Conservation (phyloP, 2,113 vertebrate species). For the Cygnus buccinator region DNA sequence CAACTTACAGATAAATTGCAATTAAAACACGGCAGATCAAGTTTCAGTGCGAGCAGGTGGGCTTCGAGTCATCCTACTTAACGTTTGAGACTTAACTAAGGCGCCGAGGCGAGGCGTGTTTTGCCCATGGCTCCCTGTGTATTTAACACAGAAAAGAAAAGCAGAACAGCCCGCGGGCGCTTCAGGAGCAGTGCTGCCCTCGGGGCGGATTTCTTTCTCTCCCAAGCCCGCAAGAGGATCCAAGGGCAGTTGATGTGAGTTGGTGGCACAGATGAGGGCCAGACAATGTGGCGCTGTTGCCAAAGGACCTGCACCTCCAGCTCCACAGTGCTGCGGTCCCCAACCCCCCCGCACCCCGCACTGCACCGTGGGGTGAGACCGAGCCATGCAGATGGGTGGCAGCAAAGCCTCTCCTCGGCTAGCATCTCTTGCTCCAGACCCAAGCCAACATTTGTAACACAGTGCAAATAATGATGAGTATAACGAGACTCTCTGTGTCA, state of each 20-base stretch:
- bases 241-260: not conserved
- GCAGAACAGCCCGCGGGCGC: not conserved
- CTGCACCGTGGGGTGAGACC: rapidly evolving
- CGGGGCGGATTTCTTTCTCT: not conserved
- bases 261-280: not conserved
- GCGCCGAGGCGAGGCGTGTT: not conserved
- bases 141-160: not conserved
- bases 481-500: not conserved
- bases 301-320: not conserved
- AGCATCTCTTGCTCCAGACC: not conserved
- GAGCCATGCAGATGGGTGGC: rapidly evolving
- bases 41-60: not conserved
- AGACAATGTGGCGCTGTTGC: not conserved
- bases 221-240: not conserved
- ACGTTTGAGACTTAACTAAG: too few relatives aligned
- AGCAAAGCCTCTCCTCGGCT: not conserved
- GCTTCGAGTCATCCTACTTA: not conserved
- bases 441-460: not conserved
- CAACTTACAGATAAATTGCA: not conserved
- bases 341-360: not conserved
- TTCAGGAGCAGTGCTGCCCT: not conserved
- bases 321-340: not conserved
- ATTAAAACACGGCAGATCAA: not conserved
- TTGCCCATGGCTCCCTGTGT: not conserved
- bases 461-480: not conserved